Conservation (phyloP, 2,113 vertebrate genomes). For the Globicephala melas region DNA sequence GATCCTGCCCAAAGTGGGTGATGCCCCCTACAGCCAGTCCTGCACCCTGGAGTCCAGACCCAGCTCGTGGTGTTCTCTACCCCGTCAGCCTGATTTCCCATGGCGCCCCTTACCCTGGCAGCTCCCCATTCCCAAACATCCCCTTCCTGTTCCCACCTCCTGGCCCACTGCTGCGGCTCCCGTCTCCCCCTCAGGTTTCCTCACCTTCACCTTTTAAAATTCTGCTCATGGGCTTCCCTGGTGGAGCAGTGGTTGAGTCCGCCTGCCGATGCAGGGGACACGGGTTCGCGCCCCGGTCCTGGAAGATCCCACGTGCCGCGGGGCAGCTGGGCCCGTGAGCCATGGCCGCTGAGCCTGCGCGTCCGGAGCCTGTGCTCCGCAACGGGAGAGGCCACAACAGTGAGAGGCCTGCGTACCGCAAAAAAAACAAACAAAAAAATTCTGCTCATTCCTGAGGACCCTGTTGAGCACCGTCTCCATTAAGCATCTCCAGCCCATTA, state of each 20-base stretch:
- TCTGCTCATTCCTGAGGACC: neutral
- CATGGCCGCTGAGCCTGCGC: too few species aligned
- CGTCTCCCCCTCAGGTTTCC: neutral
- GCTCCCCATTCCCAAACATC: neutral
- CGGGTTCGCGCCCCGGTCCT: too few species aligned
- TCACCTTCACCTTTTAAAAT: neutral
- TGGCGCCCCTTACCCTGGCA: rapidly evolving
- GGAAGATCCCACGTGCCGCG: too few species aligned
- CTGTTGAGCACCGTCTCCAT: rapidly evolving
- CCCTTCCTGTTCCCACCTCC: too few species aligned
- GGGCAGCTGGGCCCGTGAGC: too few species aligned
- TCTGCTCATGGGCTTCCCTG: neutral
- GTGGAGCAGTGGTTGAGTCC: too few species aligned
- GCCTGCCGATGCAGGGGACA: too few species aligned
- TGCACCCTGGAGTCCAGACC: neutral
- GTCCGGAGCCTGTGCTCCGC: too few species aligned
- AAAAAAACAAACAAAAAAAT: too few species aligned
- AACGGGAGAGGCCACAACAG: too few species aligned
- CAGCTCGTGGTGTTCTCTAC: rapidly evolving
- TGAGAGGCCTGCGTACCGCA: too few species aligned
- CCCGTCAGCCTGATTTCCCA: neutral
- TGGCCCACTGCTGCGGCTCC: neutral
- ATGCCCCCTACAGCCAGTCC: neutral
- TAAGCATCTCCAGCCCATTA: neutral
- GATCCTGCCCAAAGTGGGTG: too few species aligned